Evolutionary conservation across 2,113 vertebrate species (phyloP).

Genomic region (Mormyrus lacerda): DNA sequence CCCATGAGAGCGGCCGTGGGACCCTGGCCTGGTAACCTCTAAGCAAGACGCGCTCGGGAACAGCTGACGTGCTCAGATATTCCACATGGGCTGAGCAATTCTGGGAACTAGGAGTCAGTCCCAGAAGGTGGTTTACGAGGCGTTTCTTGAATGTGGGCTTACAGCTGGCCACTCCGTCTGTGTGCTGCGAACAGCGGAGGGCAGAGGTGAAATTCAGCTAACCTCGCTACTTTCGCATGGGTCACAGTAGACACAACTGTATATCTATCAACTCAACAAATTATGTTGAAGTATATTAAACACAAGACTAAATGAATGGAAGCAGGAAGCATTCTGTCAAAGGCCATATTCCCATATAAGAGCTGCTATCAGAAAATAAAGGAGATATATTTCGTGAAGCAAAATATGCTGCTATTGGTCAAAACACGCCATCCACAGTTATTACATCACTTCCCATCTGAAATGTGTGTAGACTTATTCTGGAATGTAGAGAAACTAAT

Average conservation of each 20-base stretch:
- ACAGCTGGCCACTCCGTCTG: conserved; percentile 69
- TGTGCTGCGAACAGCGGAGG: conserved; percentile 56
- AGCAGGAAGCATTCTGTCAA: neutral
- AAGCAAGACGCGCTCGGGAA: conserved; percentile 53
- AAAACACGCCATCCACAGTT: neutral
- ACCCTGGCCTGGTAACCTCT: conserved; percentile 62
- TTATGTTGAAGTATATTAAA: neutral
- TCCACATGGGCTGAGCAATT: conserved; percentile 76
- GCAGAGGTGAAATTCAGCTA: neutral
- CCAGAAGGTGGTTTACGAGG: conserved; percentile 94
- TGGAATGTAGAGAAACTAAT: neutral
- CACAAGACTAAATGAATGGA: neutral
- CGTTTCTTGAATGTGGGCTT: conserved; percentile 84
- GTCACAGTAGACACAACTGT: neutral
- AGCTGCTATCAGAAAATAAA: neutral
- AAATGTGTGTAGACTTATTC: neutral
- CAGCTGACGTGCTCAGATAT: conserved; percentile 67
- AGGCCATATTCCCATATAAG: neutral
- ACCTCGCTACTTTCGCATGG: neutral
- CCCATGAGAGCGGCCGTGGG: conserved; percentile 88
- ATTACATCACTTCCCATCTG: neutral
- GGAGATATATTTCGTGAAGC: neutral
- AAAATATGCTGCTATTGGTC: neutral
- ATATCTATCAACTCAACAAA: neutral
- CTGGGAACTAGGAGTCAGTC: conserved; percentile 72